Conservation (phyloP, 1,140 invertebrate genomes). For the Plutomurus gul region DNA sequence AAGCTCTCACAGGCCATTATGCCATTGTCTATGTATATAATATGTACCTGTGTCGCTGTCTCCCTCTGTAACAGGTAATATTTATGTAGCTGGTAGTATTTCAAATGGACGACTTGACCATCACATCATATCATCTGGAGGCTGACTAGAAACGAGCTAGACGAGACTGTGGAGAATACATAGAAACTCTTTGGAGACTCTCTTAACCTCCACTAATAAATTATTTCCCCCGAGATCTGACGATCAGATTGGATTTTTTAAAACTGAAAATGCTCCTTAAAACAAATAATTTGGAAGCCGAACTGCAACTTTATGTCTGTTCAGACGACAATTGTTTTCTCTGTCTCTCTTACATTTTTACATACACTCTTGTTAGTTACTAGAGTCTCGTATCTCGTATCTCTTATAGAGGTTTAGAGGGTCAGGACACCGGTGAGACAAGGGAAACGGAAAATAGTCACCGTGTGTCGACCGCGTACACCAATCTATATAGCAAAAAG, state of each 20-base stretch:
- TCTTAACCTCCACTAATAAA: conserved; percentile 3
- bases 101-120: neutral
- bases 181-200: neutral
- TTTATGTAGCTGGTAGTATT: neutral
- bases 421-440: neutral
- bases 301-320: conserved; percentile 26
- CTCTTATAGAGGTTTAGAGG: neutral
- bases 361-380: too few species aligned
- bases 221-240: conserved; percentile 13
- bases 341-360: neutral
- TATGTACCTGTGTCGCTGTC: too few species aligned
- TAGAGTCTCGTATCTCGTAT: too few species aligned
- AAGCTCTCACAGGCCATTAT: neutral
- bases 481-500: too few species aligned
- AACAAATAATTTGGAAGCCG: conserved; percentile 27
- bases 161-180: neutral
- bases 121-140: neutral
- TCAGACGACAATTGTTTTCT: neutral
- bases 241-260: conserved; percentile 1
- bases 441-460: neutral
- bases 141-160: neutral
- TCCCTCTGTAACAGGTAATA: neutral
- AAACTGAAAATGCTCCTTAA: conserved; percentile 19
- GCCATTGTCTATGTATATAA: neutral
- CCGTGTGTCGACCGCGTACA: neutral